Conservation (phyloP, 2,888 invertebrate genomes). For the Leptarthrus brevirostris region DNA sequence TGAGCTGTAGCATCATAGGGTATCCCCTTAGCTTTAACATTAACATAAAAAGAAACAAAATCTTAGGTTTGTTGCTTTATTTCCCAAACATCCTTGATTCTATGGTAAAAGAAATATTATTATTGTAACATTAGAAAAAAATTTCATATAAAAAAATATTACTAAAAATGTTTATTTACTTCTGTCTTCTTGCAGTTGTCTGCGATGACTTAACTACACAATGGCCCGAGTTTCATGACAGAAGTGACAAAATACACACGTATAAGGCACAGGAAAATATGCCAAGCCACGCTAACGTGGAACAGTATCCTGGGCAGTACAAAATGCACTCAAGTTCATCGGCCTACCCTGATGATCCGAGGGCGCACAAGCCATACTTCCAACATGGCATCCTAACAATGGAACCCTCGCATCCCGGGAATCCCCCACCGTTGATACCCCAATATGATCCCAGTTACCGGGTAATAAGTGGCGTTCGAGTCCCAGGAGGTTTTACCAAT, state of each 20-base stretch:
- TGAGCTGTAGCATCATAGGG: too few relatives aligned
- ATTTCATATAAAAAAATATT: too few relatives aligned
- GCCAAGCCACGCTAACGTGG: background rate
- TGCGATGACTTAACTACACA: slow-evolving; percentile 56
- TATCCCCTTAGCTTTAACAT: too few relatives aligned
- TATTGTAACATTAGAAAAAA: too few relatives aligned
- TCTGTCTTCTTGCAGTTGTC: slow-evolving; percentile 55
- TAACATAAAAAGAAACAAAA: too few relatives aligned
- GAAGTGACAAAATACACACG: slow-evolving; percentile 21
- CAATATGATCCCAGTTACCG: slow-evolving; percentile 52
- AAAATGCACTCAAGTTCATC: slow-evolving; percentile 49
- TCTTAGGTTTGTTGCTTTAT: too few relatives aligned
- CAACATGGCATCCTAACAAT: slow-evolving; percentile 59
- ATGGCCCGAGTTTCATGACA: slow-evolving; percentile 55
- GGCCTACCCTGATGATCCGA: slow-evolving; percentile 56
- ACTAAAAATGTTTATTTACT: too few relatives aligned
- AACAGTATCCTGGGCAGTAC: background rate
- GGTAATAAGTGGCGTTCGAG: slow-evolving; percentile 49
- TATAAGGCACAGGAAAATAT: background rate
- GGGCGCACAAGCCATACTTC: background rate
- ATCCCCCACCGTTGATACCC: slow-evolving; percentile 41
- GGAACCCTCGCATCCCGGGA: slow-evolving; percentile 59
- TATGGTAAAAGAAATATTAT: too few relatives aligned
- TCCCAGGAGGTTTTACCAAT: slow-evolving; percentile 39
- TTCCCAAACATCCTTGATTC: too few relatives aligned